phyloP scores from a whole-genome alignment of 37 sponge, comb jelly and placozoan species.

The Ephydatia muelleri region DNA sequence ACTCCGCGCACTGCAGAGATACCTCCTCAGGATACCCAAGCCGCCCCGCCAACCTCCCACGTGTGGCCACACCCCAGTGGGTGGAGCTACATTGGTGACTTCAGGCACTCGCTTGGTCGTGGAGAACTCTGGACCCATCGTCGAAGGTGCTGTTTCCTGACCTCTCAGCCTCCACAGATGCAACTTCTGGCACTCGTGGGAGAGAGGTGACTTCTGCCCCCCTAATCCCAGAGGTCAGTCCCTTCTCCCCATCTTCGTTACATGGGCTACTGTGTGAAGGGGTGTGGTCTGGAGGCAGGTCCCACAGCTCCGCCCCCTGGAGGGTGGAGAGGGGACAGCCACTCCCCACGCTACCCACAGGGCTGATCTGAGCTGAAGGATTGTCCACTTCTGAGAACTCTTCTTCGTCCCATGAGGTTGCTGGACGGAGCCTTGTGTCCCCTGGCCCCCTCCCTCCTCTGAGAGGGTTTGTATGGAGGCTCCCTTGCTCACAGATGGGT shows the following conservation, averaged over 20 bases:
- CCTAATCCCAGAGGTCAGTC: not conserved
- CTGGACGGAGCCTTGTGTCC: not conserved
- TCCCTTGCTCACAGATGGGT: not conserved
- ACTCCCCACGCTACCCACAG: not conserved
- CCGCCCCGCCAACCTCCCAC: no score
- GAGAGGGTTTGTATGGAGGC: not conserved
- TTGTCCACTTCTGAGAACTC: not conserved
- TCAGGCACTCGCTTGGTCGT: not conserved
- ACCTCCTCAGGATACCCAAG: not conserved
- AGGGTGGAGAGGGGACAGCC: not conserved
- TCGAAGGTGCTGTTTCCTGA: no score
- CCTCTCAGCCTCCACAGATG: not conserved
- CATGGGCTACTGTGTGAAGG: not conserved
- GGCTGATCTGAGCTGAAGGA: not conserved
- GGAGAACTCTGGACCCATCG: no score
- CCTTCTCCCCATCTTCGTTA: not conserved
- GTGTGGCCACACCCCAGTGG: not conserved
- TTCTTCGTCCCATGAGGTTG: not conserved
- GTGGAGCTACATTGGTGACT: not conserved
- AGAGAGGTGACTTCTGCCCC: not conserved
- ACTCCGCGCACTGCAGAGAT: not conserved
- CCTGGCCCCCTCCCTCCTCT: not conserved
- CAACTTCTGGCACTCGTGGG: not conserved
- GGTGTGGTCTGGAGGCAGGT: not conserved
- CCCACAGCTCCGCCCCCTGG: not conserved